A percentile compares a stretch with the other conserved stretches of the same genome.
phyloP scores from a whole-genome alignment of 1,140 invertebrate genomes.

The Sinonovacula constricta region DNA sequence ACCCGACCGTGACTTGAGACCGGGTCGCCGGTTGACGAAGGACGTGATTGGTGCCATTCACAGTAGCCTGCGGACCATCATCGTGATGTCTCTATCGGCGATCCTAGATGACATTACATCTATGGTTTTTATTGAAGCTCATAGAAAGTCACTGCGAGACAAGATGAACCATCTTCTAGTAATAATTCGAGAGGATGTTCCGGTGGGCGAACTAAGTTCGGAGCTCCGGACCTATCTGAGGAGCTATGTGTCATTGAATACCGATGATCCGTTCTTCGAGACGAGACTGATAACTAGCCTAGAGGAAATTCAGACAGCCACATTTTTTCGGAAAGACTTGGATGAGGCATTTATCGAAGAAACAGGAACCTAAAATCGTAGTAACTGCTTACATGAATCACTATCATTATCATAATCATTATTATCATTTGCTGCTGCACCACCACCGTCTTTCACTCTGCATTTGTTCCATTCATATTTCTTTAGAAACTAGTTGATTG shows the following conservation, averaged over 20 bases:
- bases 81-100: constrained; percentile 58
- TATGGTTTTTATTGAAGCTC: constrained; percentile 59
- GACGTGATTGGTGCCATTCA: constrained; percentile 64
- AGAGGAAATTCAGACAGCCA: no score
- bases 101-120: constrained; percentile 61
- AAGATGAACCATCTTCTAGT: constrained; percentile 59
- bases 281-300: constrained; percentile 47
- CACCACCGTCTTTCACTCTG: no score
- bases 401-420: no score
- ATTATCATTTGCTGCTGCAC: no score
- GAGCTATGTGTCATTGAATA: constrained; percentile 51
- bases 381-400: no score
- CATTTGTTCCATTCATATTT: no score
- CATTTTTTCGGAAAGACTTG: no score
- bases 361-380: no score
- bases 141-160: constrained; percentile 58
- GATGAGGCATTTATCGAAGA: no score
- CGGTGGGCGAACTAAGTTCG: constrained; percentile 45
- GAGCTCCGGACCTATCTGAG: constrained; percentile 55
- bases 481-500: no score
- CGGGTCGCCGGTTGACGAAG: constrained; percentile 61
- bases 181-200: constrained; percentile 40
- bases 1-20: constrained; percentile 63
- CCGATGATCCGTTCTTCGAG: constrained; percentile 52
- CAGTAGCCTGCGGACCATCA: constrained; percentile 51